Evolutionary conservation across 2,888 invertebrate species (phyloP).

Genomic region (Thumatha senex): DNA sequence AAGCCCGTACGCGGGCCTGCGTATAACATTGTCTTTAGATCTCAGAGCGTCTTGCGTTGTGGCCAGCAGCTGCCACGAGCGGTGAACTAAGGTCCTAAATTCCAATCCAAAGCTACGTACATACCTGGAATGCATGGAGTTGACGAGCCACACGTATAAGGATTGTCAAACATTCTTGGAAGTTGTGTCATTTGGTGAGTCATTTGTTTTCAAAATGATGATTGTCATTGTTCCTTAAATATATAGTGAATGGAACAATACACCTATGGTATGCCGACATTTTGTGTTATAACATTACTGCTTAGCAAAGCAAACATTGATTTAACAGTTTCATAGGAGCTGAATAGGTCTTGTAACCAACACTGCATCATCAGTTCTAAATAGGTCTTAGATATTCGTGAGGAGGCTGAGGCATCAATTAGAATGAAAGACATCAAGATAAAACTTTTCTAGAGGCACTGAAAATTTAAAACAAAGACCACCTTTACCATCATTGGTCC

Average conservation of each 20-base stretch:
- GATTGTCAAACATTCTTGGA: conserved; percentile 23
- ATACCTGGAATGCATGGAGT: too few species aligned
- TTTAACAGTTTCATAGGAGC: too few species aligned
- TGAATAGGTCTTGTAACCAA: too few species aligned
- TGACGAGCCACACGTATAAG: conserved; percentile 21
- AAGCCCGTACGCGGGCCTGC: conserved; percentile 56
- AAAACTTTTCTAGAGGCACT: too few species aligned
- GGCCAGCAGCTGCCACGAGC: conserved; percentile 36
- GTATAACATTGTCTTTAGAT: conserved; percentile 72
- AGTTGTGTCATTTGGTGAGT: conserved; percentile 47
- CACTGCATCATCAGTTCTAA: too few species aligned
- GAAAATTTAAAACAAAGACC: too few species aligned
- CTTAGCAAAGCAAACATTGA: too few species aligned
- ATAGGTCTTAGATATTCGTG: too few species aligned
- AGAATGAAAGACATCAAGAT: too few species aligned
- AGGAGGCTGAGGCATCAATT: too few species aligned
- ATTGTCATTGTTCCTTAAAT: conserved; percentile 30
- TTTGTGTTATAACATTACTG: too few species aligned
- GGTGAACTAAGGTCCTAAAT: conserved; percentile 17
- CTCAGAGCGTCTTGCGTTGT: conserved; percentile 51
- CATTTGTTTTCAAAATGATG: conserved; percentile 45
- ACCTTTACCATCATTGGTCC: too few species aligned
- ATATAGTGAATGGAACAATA: conserved; percentile 6
- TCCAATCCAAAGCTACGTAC: background rate
- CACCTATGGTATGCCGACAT: conserved; percentile 10